phyloP scores from a whole-genome alignment of 2,888 invertebrate species.

The Schizaphis graminum region DNA sequence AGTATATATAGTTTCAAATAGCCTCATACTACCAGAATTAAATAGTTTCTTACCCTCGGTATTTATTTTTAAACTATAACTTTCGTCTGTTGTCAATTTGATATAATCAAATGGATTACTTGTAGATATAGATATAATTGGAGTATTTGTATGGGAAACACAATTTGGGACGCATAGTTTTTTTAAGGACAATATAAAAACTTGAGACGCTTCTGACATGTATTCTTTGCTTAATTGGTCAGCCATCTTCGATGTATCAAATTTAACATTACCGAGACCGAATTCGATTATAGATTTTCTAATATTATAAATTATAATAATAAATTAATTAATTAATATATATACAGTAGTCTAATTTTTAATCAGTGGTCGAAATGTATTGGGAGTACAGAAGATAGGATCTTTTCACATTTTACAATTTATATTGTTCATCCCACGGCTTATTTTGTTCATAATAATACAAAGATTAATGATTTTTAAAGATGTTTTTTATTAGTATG shows the following conservation, averaged over 20 bases:
- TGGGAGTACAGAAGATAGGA: too few species aligned
- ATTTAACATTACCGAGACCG: conserved; percentile 72
- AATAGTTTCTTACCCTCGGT: conserved; percentile 73
- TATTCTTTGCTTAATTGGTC: conserved; percentile 71
- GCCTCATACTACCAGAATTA: not conserved
- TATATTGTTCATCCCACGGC: too few species aligned
- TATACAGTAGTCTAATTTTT: not conserved
- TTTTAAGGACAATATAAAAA: conserved; percentile 75
- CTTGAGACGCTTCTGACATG: conserved; percentile 74
- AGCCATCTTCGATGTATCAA: conserved; percentile 74
- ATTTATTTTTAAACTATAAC: conserved; percentile 76
- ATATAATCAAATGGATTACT: conserved; percentile 73
- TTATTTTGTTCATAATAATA: too few species aligned
- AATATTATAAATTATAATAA: not conserved
- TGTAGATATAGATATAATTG: conserved; percentile 76
- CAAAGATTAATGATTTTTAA: too few species aligned
- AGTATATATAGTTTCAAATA: not conserved
- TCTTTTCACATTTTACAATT: too few species aligned
- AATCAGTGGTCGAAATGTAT: not conserved
- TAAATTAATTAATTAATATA: not conserved
- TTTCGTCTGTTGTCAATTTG: conserved; percentile 80
- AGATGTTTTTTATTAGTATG: too few species aligned
- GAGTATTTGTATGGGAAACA: conserved; percentile 72
- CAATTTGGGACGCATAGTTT: conserved; percentile 76
- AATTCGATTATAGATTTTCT: conserved; percentile 56